phyloP scores from a whole-genome alignment of 2,113 vertebrate genomes.

The Steatornis caripensis region DNA sequence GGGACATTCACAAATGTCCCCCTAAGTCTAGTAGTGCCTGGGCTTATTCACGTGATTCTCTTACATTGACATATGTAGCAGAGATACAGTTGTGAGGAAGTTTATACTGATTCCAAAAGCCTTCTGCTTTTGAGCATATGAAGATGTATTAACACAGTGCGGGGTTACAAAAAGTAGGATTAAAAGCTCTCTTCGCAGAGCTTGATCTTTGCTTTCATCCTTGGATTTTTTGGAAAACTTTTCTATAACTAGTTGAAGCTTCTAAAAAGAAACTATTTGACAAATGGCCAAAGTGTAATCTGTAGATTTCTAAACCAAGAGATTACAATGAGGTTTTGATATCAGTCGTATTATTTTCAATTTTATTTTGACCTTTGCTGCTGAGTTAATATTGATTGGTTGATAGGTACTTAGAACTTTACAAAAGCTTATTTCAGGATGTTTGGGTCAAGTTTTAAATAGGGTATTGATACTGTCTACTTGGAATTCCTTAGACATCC shows the following conservation, averaged over 20 bases:
- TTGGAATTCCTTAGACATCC: neutral
- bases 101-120: neutral
- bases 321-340: neutral
- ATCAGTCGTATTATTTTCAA: neutral
- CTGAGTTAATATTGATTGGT: neutral
- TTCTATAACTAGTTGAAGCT: neutral
- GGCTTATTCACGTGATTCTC: neutral
- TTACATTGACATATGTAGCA: neutral
- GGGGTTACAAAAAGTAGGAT: neutral
- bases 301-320: neutral
- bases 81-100: neutral
- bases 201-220: neutral
- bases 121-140: neutral
- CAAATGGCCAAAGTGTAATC: neutral
- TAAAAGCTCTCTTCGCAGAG: neutral
- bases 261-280: neutral
- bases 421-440: neutral
- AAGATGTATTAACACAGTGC: neutral
- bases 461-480: neutral
- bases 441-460: neutral
- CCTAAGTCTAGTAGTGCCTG: neutral
- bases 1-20: neutral
- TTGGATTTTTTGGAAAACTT: neutral
- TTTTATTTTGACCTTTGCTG: neutral
- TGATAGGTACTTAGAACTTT: neutral